These are phyloP conservation scores for Gadus macrocephalus DNA, from an alignment of 2,113 vertebrate genomes.

Conservation along the genomic window DNA sequence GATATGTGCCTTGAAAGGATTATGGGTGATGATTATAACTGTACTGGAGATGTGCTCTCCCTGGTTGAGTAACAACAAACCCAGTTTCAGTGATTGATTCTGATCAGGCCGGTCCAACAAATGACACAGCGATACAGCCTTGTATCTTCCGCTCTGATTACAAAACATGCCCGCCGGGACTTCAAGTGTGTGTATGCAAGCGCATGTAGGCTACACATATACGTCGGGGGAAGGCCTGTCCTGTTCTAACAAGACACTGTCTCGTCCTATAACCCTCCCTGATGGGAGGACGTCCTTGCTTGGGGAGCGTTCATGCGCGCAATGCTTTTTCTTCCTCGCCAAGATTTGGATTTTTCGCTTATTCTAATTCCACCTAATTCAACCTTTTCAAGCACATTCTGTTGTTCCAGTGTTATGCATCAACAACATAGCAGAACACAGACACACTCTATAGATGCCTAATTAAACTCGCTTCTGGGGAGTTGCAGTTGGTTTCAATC, in stretches of 20 bases:
- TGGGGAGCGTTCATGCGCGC: slow-evolving; percentile 11
- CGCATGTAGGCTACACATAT: neutral
- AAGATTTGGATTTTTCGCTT: neutral
- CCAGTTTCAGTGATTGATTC: slow-evolving; percentile 34
- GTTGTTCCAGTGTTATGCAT: too few species aligned
- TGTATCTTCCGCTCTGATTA: slow-evolving; percentile 61
- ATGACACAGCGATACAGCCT: slow-evolving; percentile 37
- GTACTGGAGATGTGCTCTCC: slow-evolving; percentile 41
- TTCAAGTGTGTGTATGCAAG: slow-evolving; percentile 13
- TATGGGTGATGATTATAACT: neutral
- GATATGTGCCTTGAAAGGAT: neutral
- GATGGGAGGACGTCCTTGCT: neutral
- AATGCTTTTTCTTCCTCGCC: slow-evolving; percentile 8
- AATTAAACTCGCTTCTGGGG: too few species aligned
- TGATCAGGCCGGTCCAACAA: slow-evolving; percentile 26
- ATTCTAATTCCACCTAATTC: neutral
- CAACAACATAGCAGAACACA: too few species aligned
- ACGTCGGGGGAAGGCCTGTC: slow-evolving; percentile 4
- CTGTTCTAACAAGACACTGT: slow-evolving; percentile 3
- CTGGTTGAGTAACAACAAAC: slow-evolving; percentile 22
- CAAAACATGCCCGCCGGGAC: slow-evolving; percentile 45
- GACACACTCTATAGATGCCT: too few species aligned
- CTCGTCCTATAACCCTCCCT: neutral
- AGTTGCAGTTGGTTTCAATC: too few species aligned
- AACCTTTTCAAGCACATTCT: too few species aligned